Conservation (phyloP, 2,113 vertebrate species). For the Scomber japonicus region DNA sequence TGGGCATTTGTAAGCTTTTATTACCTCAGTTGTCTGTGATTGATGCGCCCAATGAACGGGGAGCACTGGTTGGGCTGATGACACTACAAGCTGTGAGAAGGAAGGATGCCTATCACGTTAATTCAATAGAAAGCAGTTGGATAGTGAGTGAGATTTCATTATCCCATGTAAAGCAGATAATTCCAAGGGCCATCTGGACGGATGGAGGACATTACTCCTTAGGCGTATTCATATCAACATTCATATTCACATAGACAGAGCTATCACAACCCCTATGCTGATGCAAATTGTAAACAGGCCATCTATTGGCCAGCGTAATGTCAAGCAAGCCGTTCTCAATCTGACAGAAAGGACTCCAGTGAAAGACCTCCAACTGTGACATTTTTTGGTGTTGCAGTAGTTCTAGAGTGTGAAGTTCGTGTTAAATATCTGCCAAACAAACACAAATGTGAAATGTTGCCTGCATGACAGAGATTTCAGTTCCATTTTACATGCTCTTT, state of each 20-base stretch:
- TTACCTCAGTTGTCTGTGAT: constrained; percentile 70
- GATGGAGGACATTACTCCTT: constrained; percentile 57
- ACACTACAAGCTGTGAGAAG: constrained; percentile 62
- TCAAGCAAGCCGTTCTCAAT: constrained; percentile 15
- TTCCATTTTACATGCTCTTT: constrained; percentile 53
- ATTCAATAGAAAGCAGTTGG: constrained; percentile 75
- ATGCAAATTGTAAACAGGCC: constrained; percentile 36
- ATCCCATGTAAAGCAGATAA: constrained; percentile 65
- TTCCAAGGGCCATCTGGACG: constrained; percentile 69
- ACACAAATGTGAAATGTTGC: constrained; percentile 38
- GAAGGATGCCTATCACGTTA: constrained; percentile 70
- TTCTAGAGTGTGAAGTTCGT: constrained; percentile 36
- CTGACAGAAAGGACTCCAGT: not conserved
- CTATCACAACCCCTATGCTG: constrained; percentile 9
- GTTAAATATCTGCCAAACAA: constrained; percentile 22
- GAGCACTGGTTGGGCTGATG: constrained; percentile 53
- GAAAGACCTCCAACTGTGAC: constrained; percentile 12
- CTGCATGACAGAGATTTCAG: constrained; percentile 49
- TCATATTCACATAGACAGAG: constrained; percentile 27
- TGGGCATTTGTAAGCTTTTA: constrained; percentile 61
- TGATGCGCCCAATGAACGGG: constrained; percentile 62
- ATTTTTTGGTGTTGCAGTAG: constrained; percentile 2
- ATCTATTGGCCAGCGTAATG: constrained; percentile 12
- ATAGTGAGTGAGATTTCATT: constrained; percentile 81
- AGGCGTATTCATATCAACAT: constrained; percentile 56